phyloP scores from a whole-genome alignment of 2,113 vertebrate species.

The Anarrhichthys ocellatus region DNA sequence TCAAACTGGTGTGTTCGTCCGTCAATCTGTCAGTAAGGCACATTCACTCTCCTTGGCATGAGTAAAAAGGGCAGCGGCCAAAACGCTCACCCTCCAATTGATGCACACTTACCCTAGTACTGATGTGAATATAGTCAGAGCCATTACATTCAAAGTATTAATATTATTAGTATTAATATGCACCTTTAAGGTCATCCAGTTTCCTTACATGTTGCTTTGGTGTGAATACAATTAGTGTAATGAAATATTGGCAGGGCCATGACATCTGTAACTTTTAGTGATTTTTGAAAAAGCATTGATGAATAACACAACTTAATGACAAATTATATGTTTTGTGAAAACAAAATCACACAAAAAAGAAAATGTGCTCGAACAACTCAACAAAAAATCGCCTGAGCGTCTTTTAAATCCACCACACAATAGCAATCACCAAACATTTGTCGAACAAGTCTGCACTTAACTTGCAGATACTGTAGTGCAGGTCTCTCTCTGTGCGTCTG shows the following conservation, averaged over 20 bases:
- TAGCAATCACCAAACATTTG: neutral
- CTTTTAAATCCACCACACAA: slow-evolving; percentile 7
- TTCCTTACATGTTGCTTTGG: neutral
- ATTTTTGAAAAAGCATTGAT: neutral
- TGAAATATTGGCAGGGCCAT: neutral
- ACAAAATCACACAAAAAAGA: neutral
- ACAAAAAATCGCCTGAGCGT: neutral
- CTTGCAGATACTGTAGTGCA: neutral
- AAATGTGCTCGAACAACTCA: neutral
- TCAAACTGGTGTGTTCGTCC: neutral
- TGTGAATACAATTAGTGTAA: neutral
- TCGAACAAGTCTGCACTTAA: neutral
- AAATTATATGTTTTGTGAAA: neutral
- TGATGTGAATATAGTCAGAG: slow-evolving; percentile 9
- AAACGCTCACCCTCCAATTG: neutral
- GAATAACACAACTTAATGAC: neutral
- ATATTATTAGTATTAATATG: neutral
- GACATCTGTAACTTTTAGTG: neutral
- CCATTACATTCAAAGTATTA: slow-evolving; percentile 3
- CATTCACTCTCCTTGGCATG: neutral
- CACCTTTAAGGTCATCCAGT: neutral
- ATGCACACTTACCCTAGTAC: neutral
- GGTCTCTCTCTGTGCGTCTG: neutral
- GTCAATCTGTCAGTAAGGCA: neutral
- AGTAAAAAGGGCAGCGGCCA: slow-evolving; percentile 5